Base-by-base conservation (phyloP, 1,140 invertebrate genomes). In the Aleiodes sp. region DNA sequence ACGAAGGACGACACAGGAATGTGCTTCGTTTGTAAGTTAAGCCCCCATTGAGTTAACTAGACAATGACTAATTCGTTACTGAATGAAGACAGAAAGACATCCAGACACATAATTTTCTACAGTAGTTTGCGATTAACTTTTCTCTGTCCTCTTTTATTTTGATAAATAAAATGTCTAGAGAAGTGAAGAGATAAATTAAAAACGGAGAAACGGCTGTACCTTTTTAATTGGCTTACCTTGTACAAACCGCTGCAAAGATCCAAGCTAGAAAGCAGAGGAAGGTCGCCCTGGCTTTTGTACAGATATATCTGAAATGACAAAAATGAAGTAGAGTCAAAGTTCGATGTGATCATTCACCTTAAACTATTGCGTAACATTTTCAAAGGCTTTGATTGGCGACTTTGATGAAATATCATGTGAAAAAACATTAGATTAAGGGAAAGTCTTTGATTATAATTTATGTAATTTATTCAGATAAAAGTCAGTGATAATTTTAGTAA, bases 261-360 rank as follows among this genome's bases (percentile, higher is more conserved):
- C 96, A 98, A 16, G 95, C 92, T 31, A 93, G 81, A 0, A 93
- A 84, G 76, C 96, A 96, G 59, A 97, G 93, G 46, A 94, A 86
- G 2, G 93, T 90, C 0, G 95, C 94, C 68, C 94, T 88, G 1
- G 94, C 90, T 84, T 95, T 95, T 2, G 95, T 97, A 80, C 95
- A 97, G 12, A 95, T 94, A 83, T 96, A 96, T 35, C 84, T 86
- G 68, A 46, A 77, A 78, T 26, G 60, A 63, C 29, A 46, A 59
- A 68, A 59, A 31, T 1, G 0, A 12, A 59, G n/a, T 1, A 9
- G 7, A 41, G 4, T 16, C n/a, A 43, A 43, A 31, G 16, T 4
- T 31, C 9, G 7, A 21, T 8, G 16, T 26, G 2, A 2, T 16
- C 10, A 35, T 4, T 4, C 31, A 35, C 4, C 31, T 35, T 10